phyloP scores from a whole-genome alignment of 2,888 invertebrate genomes.

The Ennomos fuscantarius region DNA sequence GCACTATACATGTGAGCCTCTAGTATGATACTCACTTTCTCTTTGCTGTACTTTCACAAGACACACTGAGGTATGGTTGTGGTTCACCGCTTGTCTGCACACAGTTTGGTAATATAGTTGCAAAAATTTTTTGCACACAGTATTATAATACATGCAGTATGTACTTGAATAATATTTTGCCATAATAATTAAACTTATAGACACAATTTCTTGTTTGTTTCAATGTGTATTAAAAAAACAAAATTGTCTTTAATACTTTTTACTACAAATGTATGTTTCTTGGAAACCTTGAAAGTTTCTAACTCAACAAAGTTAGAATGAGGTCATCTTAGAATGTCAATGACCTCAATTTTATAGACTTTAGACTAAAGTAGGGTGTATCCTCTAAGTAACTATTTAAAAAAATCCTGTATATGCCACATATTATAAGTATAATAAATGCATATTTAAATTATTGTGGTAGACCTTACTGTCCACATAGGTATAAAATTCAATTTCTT shows the following conservation, averaged over 20 bases:
- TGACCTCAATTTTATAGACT: conserved; percentile 44
- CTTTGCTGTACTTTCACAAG: conserved; percentile 83
- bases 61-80: conserved; percentile 68
- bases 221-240: not conserved
- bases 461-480: no score
- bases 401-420: no score
- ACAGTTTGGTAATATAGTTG: conserved; percentile 52
- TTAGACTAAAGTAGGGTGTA: no score
- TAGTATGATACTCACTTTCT: conserved; percentile 81
- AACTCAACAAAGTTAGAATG: conserved; percentile 49
- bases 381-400: no score
- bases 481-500: not conserved
- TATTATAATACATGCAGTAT: conserved; percentile 11
- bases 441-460: no score
- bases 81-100: conserved; percentile 68
- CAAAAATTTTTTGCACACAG: conserved; percentile 6
- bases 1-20: conserved; percentile 59
- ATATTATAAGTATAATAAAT: no score
- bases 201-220: not conserved
- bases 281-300: conserved; percentile 40
- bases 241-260: not conserved
- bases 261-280: not conserved
- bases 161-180: not conserved
- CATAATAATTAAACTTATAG: not conserved
- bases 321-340: conserved; percentile 54